These are phyloP conservation scores for Odontomachus brunneus DNA, from an alignment of 1,140 invertebrate genomes.

Conservation along the genomic window DNA sequence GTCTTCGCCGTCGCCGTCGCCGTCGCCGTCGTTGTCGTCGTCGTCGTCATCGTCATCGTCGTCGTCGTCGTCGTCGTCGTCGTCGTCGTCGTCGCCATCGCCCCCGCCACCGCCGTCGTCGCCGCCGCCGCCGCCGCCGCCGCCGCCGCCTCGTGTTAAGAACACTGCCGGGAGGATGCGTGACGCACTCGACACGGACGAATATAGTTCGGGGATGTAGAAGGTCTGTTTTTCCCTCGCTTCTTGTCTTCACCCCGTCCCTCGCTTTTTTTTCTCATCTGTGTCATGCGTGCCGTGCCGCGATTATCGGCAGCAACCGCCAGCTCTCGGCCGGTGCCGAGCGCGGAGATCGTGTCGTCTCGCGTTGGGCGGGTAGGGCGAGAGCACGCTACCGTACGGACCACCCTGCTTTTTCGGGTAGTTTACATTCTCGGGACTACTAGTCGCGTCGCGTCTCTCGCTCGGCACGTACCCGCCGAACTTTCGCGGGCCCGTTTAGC, in stretches of 20 bases:
- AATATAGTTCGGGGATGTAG: slow-evolving; percentile 43
- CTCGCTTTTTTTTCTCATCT: not conserved
- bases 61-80: not conserved
- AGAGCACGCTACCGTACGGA: slow-evolving; percentile 41
- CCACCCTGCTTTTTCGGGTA: slow-evolving; percentile 55
- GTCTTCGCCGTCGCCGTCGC: not conserved
- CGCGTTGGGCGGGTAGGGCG: slow-evolving; percentile 43
- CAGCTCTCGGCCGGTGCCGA: slow-evolving; percentile 2
- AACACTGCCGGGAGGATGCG: slow-evolving; percentile 50
- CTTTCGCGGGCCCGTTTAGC: too few relatives aligned
- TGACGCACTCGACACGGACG: slow-evolving; percentile 58
- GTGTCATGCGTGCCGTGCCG: not conserved
- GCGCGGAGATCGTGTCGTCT: slow-evolving; percentile 16
- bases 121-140: slow-evolving; percentile 12
- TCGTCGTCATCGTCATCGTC: not conserved
- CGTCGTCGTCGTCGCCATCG: slow-evolving; percentile 1
- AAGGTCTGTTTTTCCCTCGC: not conserved
- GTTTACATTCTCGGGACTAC: slow-evolving; percentile 52
- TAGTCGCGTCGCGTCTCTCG: slow-evolving; percentile 48
- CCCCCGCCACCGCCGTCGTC: not conserved
- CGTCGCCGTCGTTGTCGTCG: not conserved
- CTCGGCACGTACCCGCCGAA: not conserved
- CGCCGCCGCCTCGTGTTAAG: slow-evolving; percentile 38
- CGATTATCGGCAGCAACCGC: slow-evolving; percentile 31
- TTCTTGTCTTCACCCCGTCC: too few relatives aligned